phyloP scores from a whole-genome alignment of 2,797 vertebrate species.

The Phataginus tetradactyla region DNA sequence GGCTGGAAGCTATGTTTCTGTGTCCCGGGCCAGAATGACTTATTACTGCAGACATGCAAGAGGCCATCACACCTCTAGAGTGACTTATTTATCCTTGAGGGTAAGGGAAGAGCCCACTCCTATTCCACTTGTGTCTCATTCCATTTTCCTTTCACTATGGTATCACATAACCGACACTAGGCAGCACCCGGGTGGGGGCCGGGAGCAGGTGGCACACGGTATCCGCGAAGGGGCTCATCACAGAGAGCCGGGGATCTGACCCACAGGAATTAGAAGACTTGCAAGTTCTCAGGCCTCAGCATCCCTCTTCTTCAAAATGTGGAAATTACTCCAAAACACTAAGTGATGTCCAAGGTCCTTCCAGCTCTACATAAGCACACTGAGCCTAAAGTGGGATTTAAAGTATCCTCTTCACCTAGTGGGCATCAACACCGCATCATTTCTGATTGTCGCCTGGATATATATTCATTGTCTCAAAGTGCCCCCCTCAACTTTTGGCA shows the following conservation, averaged over 20 bases:
- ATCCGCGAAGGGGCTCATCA: not conserved
- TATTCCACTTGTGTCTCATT: not conserved
- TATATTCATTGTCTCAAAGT: constrained; percentile 6
- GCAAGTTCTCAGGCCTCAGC: not conserved
- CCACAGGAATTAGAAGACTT: not conserved
- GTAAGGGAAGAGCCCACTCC: not conserved
- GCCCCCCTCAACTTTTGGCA: not conserved
- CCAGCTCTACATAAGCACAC: not conserved
- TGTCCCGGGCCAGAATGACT: not conserved
- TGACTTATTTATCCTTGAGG: not conserved
- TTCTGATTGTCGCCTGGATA: not conserved
- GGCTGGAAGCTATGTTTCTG: not conserved
- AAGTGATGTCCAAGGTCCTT: not conserved
- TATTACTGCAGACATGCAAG: not conserved
- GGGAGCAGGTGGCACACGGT: accelerated
- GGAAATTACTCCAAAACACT: not conserved
- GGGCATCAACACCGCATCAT: not conserved
- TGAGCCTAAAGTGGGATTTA: not conserved
- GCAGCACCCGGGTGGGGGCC: accelerated
- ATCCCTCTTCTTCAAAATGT: not conserved
- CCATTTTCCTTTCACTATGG: not conserved
- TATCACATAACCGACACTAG: too few relatives aligned
- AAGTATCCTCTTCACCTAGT: not conserved
- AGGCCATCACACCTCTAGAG: not conserved
- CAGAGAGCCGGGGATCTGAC: not conserved